A percentile compares a stretch with the other conserved stretches of the same genome.
phyloP scores from a whole-genome alignment of 2,113 vertebrate genomes.

The Fregata magnificens region DNA sequence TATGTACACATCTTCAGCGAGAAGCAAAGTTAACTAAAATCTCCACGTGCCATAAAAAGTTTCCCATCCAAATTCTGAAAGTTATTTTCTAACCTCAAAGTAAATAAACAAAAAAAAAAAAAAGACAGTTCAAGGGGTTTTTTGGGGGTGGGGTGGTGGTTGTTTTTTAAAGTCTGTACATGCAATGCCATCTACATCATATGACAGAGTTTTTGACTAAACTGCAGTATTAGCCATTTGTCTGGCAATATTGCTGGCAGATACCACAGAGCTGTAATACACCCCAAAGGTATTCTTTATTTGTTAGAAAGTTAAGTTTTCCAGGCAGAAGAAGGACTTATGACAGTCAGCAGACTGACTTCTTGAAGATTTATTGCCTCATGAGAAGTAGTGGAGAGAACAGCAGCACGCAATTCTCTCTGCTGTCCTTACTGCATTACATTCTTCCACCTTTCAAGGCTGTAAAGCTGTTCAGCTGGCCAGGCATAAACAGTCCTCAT shows the following conservation, averaged over 20 bases:
- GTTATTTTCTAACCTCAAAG: neutral
- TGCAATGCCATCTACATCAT: neutral
- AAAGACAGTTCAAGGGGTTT: neutral
- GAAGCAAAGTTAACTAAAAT: neutral
- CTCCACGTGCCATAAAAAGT: neutral
- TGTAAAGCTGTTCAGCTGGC: neutral
- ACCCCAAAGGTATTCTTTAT: neutral
- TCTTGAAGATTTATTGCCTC: neutral
- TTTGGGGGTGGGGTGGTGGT: neutral
- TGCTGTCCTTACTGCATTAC: neutral
- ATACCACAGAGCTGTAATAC: neutral
- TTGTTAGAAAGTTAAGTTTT: neutral
- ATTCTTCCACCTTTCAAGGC: conserved; percentile 30
- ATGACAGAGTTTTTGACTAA: neutral
- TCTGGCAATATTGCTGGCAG: neutral
- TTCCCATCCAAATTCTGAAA: neutral
- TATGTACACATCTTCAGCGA: neutral
- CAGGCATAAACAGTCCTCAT: neutral
- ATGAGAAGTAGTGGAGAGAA: neutral
- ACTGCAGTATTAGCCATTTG: neutral
- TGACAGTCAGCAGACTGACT: neutral
- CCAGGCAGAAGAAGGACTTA: neutral
- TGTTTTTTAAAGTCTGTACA: neutral
- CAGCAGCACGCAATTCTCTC: neutral
- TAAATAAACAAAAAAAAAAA: neutral